phyloP scores from a whole-genome alignment of 1,140 invertebrate genomes.

The Aradophagus sp. region DNA sequence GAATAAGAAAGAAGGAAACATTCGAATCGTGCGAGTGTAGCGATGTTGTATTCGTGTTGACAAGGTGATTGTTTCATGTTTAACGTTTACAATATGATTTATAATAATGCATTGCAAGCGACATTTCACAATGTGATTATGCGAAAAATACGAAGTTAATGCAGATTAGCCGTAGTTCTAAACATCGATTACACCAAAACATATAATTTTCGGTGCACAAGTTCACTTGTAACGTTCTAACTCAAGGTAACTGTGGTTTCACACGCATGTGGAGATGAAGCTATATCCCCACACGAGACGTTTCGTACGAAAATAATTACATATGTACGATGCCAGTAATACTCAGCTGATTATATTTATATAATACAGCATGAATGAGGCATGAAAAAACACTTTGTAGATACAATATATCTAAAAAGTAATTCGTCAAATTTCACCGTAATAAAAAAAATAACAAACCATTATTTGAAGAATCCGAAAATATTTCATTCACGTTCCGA shows the following conservation, averaged over 20 bases:
- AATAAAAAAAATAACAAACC: too few relatives aligned
- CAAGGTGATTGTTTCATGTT: too few relatives aligned
- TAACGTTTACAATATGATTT: background rate
- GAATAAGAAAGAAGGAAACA: too few relatives aligned
- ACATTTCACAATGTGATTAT: background rate
- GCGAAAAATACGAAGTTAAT: constrained; percentile 7
- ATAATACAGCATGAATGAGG: too few relatives aligned
- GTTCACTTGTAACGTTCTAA: constrained; percentile 21
- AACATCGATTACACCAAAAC: constrained; percentile 12
- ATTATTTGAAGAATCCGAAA: too few relatives aligned
- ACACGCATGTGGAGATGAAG: constrained; percentile 21
- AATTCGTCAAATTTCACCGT: too few relatives aligned
- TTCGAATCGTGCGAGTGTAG: too few relatives aligned
- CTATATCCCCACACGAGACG: constrained; percentile 17
- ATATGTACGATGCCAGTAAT: constrained; percentile 9
- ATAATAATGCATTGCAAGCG: background rate
- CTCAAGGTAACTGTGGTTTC: constrained; percentile 20
- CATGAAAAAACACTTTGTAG: too few relatives aligned
- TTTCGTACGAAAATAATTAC: constrained; percentile 18
- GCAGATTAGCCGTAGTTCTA: constrained; percentile 27
- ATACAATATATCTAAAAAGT: too few relatives aligned
- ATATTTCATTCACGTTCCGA: too few relatives aligned
- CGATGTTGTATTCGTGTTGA: too few relatives aligned
- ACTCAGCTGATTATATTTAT: too few relatives aligned
- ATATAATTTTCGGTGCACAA: constrained; percentile 31